Conservation (phyloP, 2,888 invertebrate species). For the Harpagoxenus sublaevis region DNA sequence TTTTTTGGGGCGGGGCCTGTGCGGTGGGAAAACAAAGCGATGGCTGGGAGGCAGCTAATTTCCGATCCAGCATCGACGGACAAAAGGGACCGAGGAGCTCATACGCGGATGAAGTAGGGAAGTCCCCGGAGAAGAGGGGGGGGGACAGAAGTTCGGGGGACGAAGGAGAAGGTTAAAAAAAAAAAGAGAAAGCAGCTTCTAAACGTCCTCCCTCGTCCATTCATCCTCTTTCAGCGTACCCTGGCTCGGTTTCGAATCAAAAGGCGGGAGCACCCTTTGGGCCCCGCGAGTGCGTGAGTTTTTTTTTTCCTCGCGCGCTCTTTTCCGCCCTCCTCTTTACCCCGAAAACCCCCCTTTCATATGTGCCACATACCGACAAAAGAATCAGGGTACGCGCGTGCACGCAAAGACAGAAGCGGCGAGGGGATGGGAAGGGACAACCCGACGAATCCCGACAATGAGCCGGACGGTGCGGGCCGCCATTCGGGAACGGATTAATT, state of each 20-base stretch:
- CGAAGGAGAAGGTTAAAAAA: slow-evolving; percentile 51
- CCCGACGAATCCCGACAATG: slow-evolving; percentile 71
- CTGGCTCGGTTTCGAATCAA: slow-evolving; percentile 79
- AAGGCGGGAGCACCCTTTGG: slow-evolving; percentile 82
- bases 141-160: slow-evolving; percentile 30
- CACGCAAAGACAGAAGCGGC: slow-evolving; percentile 68
- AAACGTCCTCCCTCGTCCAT: slow-evolving; percentile 84
- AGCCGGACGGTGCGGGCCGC: slow-evolving; percentile 72
- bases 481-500: slow-evolving; percentile 83
- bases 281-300: slow-evolving; percentile 68
- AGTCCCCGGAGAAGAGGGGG: background rate
- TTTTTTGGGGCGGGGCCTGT: slow-evolving; percentile 82
- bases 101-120: slow-evolving; percentile 60
- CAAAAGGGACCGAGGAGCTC: slow-evolving; percentile 77
- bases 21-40: slow-evolving; percentile 84
- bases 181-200: slow-evolving; percentile 69
- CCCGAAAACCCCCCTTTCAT: slow-evolving; percentile 64
- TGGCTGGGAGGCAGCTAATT: slow-evolving; percentile 84
- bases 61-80: slow-evolving; percentile 78
- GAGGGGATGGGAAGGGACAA: slow-evolving; percentile 28
- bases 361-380: slow-evolving; percentile 75
- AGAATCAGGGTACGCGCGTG: slow-evolving; percentile 75
- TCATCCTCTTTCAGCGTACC: slow-evolving; percentile 78
- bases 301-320: slow-evolving; percentile 70
- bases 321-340: slow-evolving; percentile 38